Base-by-base conservation (phyloP, 2,113 vertebrate genomes). In the Edolisoma coerulescens region DNA sequence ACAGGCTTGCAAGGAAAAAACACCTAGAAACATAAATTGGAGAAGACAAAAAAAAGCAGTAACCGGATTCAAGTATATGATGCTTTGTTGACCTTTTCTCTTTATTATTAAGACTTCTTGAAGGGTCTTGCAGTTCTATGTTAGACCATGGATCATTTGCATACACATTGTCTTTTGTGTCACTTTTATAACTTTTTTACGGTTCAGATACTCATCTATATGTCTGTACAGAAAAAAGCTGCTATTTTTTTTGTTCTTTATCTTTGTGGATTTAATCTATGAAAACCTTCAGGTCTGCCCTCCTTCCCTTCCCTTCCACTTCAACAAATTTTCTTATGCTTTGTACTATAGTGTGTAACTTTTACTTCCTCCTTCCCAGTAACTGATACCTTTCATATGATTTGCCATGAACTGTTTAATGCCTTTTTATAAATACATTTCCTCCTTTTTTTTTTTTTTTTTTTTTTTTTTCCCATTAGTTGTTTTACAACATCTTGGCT, bases 101-200 rank as follows among this genome's bases (percentile, higher is more conserved):
- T 97, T 98, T 97, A 97, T 98, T 96, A 97, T 97, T 96, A 97
- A 97, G 98, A 98, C 98, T 98, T 98, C 98, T 98, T 97, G 97
- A 96, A 98, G 98, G 98, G 97, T 99, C 99, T 99, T 98, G 98
- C 98, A 98, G 98, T 99, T 99, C 98, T 98, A 98, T 99, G 99
- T 99, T 98, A 98, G 98, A 99, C 98, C 98, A 94, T 97, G 98
- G 98, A 98, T 98, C 98, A 96, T 98, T 99, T 98, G 98, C 99
- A 98, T 98, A 98, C 98, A 98, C 98, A 98, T 98, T 97, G 97
- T 98, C 98, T 99, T 98, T 98, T 98, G 98, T 98, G 98, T 99
- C 99, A 99, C 99, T 99, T 99, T 99, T 99, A 98, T 98, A 99
- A 98, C 98, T 99, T 99, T 99, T 99, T 99, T 99, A 99, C 97